Evolutionary conservation across 1,140 invertebrate species (phyloP).

Genomic region (Caerostris extrusa): DNA sequence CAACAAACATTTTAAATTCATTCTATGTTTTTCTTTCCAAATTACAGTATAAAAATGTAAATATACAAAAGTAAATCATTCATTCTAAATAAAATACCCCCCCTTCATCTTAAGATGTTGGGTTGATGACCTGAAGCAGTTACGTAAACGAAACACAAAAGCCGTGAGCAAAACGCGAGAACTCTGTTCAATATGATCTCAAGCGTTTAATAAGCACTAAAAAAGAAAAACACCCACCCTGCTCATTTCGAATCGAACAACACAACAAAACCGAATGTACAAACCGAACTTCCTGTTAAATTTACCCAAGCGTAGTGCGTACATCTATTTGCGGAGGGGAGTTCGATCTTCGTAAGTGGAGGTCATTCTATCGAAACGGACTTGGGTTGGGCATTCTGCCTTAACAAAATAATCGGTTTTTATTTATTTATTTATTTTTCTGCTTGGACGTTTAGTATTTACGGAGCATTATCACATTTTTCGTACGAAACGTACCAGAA

Average conservation of each 20-base stretch:
- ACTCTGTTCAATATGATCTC: background rate
- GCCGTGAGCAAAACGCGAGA: background rate
- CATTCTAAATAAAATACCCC: background rate
- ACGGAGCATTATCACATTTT: background rate
- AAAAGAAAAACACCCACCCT: constrained; percentile 47
- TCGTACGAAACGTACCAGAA: background rate
- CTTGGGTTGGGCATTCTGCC: background rate
- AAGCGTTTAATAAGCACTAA: constrained; percentile 64
- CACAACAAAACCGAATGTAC: constrained; percentile 12
- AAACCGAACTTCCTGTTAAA: constrained; percentile 48
- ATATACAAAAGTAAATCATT: background rate
- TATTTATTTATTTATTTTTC: constrained; percentile 13
- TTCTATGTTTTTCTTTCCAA: too few species aligned
- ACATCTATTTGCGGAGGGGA: background rate
- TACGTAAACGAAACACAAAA: background rate
- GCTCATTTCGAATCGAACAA: constrained; percentile 33
- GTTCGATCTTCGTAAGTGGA: background rate
- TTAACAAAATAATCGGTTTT: background rate
- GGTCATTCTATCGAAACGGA: background rate
- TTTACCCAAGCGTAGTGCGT: background rate
- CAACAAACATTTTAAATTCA: too few species aligned
- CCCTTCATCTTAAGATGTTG: background rate
- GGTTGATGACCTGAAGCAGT: constrained; percentile 2
- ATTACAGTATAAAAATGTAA: too few species aligned
- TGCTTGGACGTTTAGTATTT: background rate